Evolutionary conservation across 2,113 vertebrate species (phyloP), one percentile per base, ranked within the genome.

Genomic region (Otis tarda): DNA sequence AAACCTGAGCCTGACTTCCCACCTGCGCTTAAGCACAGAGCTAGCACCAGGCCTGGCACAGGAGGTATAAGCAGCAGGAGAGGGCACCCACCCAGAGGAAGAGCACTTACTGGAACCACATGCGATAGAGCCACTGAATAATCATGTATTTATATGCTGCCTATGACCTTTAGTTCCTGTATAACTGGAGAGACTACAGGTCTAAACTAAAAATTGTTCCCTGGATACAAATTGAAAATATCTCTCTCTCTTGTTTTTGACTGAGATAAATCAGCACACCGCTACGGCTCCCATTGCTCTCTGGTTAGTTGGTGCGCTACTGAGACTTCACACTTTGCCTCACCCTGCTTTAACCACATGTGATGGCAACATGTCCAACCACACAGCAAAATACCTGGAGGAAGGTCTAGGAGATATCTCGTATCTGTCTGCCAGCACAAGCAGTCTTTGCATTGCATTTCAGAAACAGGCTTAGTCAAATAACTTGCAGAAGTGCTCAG

Each of bases 271-370:
- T 8, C 28, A 79, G 61, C 49, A 35, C 22, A 19, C 0, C n/a
- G 24, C 49, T 68, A 20, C 28, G 50, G 37, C 35, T 91, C 61
- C 63, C 47, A 7, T n/a, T 43, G 39, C 53, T 37, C 55, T 25
- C 45, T 8, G n/a, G 15, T 45, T 17, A 30, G 10, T 31, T 50
- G 35, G 8, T 41, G 49, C 23, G 8, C 73, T 10, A 8, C 73
- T 10, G 60, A 33, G 47, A 30, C 35, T 67, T 79, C 39, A 25
- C 39, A 24, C 21, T 7, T 39, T 4, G 1, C 21, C 35, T 82
- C 69, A 2, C 50, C 13, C 28, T 14, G 35, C 45, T 52, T 41
- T 12, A 52, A 18, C 37, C 5, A 1, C 15, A 1, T 0, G 12
- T 3, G 39, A n/a, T 18, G 22, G 71, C 9, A 73, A 5, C 22